Evolutionary conservation across 2,888 invertebrate genomes (phyloP).

Genomic region (Silvanus unidentatus): DNA sequence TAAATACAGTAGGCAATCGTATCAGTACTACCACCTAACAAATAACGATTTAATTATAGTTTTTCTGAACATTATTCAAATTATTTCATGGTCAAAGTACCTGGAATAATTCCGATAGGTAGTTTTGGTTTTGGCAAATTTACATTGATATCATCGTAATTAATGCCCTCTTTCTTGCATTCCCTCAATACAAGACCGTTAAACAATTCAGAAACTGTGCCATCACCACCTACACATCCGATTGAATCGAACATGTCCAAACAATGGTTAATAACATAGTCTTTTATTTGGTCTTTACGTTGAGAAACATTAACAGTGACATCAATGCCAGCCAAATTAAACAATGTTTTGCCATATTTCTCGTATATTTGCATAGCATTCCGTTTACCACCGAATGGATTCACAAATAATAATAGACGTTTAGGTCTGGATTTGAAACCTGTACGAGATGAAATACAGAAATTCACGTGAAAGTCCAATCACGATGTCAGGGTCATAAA

Average conservation of each 20-base stretch:
- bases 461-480: background rate
- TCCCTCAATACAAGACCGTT: conserved; percentile 63
- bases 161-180: conserved; percentile 50
- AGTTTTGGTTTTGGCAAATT: conserved; percentile 49
- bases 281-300: conserved; percentile 70
- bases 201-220: conserved; percentile 75
- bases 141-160: conserved; percentile 51
- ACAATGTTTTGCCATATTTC: conserved; percentile 62
- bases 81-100: conserved; percentile 18
- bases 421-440: conserved; percentile 58
- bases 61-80: no score
- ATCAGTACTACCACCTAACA: conserved; percentile 63
- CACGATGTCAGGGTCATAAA: background rate
- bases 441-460: conserved; percentile 30
- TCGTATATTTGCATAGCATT: conserved; percentile 68
- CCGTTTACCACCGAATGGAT: conserved; percentile 77
- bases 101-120: conserved; percentile 58
- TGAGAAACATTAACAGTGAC: conserved; percentile 64
- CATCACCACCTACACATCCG: conserved; percentile 81
- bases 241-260: conserved; percentile 61
- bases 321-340: conserved; percentile 60
- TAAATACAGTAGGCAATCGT: conserved; percentile 73
- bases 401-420: conserved; percentile 70
- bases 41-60: conserved; percentile 1
- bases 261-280: conserved; percentile 55